Base-by-base conservation (phyloP, 2,888 invertebrate species). In the Folsomia candida region DNA sequence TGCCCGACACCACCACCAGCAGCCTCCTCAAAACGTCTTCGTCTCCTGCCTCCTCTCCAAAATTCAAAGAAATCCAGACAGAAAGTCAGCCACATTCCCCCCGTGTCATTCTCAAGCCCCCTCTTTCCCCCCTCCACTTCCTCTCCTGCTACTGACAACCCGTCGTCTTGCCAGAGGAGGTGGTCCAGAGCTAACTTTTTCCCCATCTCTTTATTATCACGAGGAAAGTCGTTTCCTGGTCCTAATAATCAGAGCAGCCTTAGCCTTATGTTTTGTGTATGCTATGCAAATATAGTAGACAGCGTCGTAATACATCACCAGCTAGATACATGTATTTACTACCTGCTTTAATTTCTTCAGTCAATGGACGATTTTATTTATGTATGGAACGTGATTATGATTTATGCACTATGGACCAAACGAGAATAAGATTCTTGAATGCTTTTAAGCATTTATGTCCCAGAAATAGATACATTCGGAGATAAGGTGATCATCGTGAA, bases 251-350 rank as follows among this genome's bases (percentile, higher is more conserved):
- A 58, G 27, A 67, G 28, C 51, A 47, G n/a, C 61, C 68, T 62
- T 68, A 27, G 63, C 47, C 58, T 11, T 22, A 25, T n/a, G n/a
- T n/a, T n/a, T n/a, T 69, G 28, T 68, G 69, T 57, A 37, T 20
- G 20, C 20, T 58, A 24, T 59, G 59, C 59, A 27, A n/a, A 25
- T 4, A 18, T 29, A 20, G 57, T 24, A 58, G 67, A 60, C 59
- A 59, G 59, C 26, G 37, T 67, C 37, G 11, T 18, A 60, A 22
- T 63, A n/a, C n/a, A n/a, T n/a, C n/a, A n/a, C n/a, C n/a, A n/a
- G n/a, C n/a, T n/a, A n/a, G n/a, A n/a, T n/a, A n/a, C n/a, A n/a
- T n/a, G n/a, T n/a, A n/a, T n/a, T n/a, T n/a, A n/a, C n/a, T n/a
- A n/a, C n/a, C n/a, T n/a, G n/a, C n/a, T n/a, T n/a, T n/a, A n/a